phyloP scores from a whole-genome alignment of 2,888 invertebrate genomes.

The Archips crataeganus region DNA sequence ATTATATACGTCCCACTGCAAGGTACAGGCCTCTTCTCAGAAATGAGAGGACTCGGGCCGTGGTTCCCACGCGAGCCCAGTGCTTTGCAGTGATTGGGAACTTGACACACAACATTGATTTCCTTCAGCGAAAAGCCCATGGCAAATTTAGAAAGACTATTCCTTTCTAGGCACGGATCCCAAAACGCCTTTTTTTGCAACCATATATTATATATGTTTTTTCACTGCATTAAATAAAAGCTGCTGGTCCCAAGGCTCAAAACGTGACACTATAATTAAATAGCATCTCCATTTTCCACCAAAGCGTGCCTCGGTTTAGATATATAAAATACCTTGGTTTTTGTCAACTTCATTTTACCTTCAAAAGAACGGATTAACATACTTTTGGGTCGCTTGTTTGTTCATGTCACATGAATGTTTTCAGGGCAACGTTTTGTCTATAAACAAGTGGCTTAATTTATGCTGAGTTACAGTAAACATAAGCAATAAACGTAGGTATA shows the following conservation, averaged over 20 bases:
- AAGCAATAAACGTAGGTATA: not conserved
- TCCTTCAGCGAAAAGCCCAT: too few relatives aligned
- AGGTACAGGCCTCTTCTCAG: too few relatives aligned
- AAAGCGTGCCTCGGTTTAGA: constrained; percentile 40
- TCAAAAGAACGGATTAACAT: constrained; percentile 58
- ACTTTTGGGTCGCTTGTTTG: constrained; percentile 45
- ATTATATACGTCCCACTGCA: too few relatives aligned
- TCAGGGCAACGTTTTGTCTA: not conserved
- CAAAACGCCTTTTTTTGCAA: too few relatives aligned
- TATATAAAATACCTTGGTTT: constrained; percentile 48
- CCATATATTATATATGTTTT: not conserved
- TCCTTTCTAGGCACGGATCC: too few relatives aligned
- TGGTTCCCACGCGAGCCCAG: too few relatives aligned
- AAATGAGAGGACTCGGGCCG: too few relatives aligned
- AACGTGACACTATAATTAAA: constrained; percentile 20
- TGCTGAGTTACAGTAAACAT: not conserved
- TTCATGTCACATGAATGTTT: constrained; percentile 1
- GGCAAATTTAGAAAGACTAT: too few relatives aligned
- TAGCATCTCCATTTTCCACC: constrained; percentile 20
- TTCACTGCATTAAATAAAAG: not conserved
- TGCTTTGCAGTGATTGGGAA: too few relatives aligned
- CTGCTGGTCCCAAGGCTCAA: not conserved
- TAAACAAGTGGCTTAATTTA: not conserved
- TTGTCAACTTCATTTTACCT: constrained; percentile 48
- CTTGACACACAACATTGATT: too few relatives aligned